These are phyloP conservation scores for Penaeus japonicus DNA, from an alignment of 1,140 invertebrate species.

Conservation along the genomic window DNA sequence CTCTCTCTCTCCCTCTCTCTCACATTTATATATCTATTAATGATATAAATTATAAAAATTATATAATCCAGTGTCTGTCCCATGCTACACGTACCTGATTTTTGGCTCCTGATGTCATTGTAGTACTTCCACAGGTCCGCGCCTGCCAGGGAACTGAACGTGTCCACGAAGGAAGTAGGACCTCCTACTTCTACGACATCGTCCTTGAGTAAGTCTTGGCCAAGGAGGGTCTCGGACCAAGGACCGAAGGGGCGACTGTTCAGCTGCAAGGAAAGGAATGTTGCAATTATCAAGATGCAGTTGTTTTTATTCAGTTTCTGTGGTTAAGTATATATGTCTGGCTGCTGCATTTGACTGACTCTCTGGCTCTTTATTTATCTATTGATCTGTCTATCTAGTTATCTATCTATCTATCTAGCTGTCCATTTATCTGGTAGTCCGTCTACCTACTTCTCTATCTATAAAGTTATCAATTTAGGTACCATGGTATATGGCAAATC, in stretches of 20 bases:
- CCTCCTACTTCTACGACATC: not conserved
- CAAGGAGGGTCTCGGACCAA: slow-evolving; percentile 34
- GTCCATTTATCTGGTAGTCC: no score
- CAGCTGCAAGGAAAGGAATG: slow-evolving; percentile 7
- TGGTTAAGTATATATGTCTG: no score
- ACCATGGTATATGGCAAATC: no score
- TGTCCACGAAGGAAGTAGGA: not conserved
- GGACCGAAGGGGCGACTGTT: slow-evolving; percentile 48
- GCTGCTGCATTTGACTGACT: no score
- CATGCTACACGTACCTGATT: slow-evolving; percentile 20
- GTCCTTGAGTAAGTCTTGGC: not conserved
- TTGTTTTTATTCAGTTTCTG: no score
- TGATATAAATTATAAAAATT: not conserved
- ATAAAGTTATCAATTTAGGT: no score
- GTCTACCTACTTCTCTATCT: no score
- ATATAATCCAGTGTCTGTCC: no score
- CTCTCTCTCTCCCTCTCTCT: not conserved
- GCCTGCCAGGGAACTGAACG: not conserved
- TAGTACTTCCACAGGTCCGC: slow-evolving; percentile 13
- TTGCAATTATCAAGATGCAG: no score
- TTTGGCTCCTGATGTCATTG: not conserved
- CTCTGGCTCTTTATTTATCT: no score
- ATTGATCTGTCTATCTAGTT: no score
- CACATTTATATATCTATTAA: not conserved
- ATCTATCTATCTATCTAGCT: no score